These are phyloP conservation scores for Sinella curviseta DNA, from an alignment of 1,140 invertebrate species.

Conservation along the genomic window DNA sequence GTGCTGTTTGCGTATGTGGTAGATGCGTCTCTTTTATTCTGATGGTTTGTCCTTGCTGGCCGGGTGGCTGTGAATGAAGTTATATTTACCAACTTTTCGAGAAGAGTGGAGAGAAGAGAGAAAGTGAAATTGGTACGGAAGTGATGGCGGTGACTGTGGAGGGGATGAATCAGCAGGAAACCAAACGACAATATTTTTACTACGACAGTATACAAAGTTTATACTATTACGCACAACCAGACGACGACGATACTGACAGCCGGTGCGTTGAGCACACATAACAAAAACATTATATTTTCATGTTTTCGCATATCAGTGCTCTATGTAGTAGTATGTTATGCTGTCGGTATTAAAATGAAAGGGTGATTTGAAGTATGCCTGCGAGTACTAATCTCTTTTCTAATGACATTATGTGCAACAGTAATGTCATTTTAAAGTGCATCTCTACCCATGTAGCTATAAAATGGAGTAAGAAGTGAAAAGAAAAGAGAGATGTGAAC, in stretches of 20 bases:
- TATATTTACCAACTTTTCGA: too few species aligned
- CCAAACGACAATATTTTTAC: not conserved
- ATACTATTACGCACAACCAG: not conserved
- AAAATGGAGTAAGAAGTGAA: not conserved
- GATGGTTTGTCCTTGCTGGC: not conserved
- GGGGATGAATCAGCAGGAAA: constrained; percentile 1
- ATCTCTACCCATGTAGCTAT: not conserved
- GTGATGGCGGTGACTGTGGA: too few species aligned
- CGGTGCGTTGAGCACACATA: too few species aligned
- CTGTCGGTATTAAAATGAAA: not conserved
- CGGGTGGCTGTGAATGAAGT: too few species aligned
- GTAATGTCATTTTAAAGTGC: constrained; percentile 21
- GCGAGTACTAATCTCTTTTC: not conserved
- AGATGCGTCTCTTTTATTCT: not conserved
- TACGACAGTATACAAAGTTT: not conserved
- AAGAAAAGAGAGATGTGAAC: not conserved
- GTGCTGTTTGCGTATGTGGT: too few species aligned
- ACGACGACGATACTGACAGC: not conserved
- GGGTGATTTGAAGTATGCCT: not conserved
- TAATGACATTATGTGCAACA: constrained; percentile 18
- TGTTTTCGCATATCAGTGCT: too few species aligned
- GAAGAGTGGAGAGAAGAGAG: not conserved
- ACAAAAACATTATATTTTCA: too few species aligned
- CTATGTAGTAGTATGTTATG: too few species aligned
- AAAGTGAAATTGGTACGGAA: not conserved